These are phyloP conservation scores for Sinhomidia bicolor DNA, from an alignment of 2,888 invertebrate genomes.

Conservation along the genomic window DNA sequence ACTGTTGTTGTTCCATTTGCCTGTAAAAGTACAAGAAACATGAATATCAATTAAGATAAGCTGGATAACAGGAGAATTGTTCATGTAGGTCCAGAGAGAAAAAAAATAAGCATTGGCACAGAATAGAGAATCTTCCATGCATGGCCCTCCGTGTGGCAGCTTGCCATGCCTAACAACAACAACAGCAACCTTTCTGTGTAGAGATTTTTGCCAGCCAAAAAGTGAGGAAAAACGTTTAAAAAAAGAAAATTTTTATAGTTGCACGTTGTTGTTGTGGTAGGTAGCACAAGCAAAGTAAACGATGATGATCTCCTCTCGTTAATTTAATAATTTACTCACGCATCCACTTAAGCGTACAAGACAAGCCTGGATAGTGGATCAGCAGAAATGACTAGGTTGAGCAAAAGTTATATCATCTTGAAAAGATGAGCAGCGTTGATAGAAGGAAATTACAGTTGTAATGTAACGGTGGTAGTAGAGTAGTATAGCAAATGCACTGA, in stretches of 20 bases:
- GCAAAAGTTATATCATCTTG: neutral
- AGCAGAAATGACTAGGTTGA: neutral
- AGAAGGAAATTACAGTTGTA: neutral
- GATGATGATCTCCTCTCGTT: neutral
- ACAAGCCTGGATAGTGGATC: neutral
- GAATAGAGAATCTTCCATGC: neutral
- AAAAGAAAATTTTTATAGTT: neutral
- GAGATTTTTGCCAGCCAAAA: neutral
- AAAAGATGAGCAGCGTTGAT: neutral
- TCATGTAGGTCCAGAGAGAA: neutral
- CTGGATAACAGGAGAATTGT: neutral
- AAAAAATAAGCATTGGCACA: neutral
- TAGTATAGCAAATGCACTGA: too few species aligned
- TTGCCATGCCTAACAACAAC: conserved; percentile 14
- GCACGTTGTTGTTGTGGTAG: neutral
- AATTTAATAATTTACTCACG: conserved; percentile 12
- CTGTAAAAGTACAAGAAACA: neutral
- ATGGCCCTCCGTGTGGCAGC: conserved; percentile 19
- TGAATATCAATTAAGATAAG: conserved; percentile 4
- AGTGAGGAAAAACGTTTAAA: neutral
- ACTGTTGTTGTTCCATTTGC: neutral
- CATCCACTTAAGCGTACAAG: neutral
- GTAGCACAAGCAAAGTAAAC: too few species aligned
- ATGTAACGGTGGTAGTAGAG: too few species aligned
- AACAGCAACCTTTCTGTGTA: conserved; percentile 15